Conservation (phyloP, 64 coral and sea anemone genomes). For the Anthopleura sola region DNA sequence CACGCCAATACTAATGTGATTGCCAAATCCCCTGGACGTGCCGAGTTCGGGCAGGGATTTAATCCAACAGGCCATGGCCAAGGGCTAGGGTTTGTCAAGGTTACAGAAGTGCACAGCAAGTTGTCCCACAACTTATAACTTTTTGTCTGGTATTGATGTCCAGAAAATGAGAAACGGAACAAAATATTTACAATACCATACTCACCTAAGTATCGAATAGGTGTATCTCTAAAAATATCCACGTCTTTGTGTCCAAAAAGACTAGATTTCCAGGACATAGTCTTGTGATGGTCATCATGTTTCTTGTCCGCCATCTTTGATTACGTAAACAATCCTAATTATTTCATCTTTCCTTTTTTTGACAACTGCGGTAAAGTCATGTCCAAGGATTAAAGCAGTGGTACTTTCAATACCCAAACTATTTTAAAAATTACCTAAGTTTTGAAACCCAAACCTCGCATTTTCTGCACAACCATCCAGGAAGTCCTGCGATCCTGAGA, state of each 20-base stretch:
- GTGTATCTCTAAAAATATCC: constrained; percentile 60
- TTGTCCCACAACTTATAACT: too few relatives aligned
- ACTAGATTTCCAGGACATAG: not conserved
- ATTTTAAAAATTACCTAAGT: not conserved
- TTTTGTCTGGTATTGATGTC: too few relatives aligned
- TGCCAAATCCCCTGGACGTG: too few relatives aligned
- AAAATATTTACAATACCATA: not conserved
- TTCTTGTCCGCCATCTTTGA: constrained; percentile 9
- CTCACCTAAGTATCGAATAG: constrained; percentile 60
- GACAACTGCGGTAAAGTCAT: not conserved
- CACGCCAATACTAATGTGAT: too few relatives aligned
- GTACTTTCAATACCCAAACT: not conserved
- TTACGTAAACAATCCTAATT: constrained; percentile 14
- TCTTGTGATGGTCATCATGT: not conserved
- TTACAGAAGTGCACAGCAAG: too few relatives aligned
- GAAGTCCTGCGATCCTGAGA: too few relatives aligned
- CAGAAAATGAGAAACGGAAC: too few relatives aligned
- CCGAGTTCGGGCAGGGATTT: too few relatives aligned
- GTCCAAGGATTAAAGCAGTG: not conserved
- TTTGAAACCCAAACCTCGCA: not conserved
- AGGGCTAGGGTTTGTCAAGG: too few relatives aligned
- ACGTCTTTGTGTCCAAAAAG: constrained; percentile 32
- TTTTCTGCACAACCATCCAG: not conserved
- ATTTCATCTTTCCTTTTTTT: not conserved
- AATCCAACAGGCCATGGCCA: too few relatives aligned